Percentiles rank a stretch among this genome's conserved stretches.
These are phyloP conservation scores for Pterophyllum scalare DNA, from an alignment of 2,113 vertebrate genomes.

Conservation along the genomic window DNA sequence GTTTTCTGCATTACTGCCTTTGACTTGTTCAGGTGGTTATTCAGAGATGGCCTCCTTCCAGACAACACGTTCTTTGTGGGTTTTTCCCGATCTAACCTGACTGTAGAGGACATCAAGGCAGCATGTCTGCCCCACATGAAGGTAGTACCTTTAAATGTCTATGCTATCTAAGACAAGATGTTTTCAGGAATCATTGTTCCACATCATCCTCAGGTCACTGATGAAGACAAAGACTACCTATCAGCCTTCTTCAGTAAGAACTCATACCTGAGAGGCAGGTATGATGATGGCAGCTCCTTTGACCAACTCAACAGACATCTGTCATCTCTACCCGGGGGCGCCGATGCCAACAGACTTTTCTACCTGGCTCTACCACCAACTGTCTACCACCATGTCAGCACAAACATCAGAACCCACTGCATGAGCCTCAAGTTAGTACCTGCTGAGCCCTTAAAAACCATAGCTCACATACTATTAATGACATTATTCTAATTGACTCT, in stretches of 20 bases:
- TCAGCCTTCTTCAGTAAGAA: slow-evolving; percentile 72
- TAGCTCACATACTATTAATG: not conserved
- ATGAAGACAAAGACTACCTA: slow-evolving; percentile 59
- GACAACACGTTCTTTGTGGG: slow-evolving; percentile 87
- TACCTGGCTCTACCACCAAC: slow-evolving; percentile 83
- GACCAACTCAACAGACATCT: slow-evolving; percentile 67
- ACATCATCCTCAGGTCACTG: slow-evolving; percentile 45
- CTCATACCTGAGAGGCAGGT: slow-evolving; percentile 72
- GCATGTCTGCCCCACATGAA: slow-evolving; percentile 87
- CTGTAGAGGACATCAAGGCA: slow-evolving; percentile 82
- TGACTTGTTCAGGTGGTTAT: slow-evolving; percentile 86
- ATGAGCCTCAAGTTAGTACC: slow-evolving; percentile 82
- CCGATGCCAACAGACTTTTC: slow-evolving; percentile 85
- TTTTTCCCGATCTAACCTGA: slow-evolving; percentile 87
- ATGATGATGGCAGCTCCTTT: slow-evolving; percentile 67
- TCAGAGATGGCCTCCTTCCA: slow-evolving; percentile 88
- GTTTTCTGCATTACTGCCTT: not conserved
- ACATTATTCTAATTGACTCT: slow-evolving; percentile 8
- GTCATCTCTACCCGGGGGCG: slow-evolving; percentile 66
- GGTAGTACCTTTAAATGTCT: slow-evolving; percentile 61
- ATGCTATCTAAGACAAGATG: not conserved
- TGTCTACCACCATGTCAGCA: slow-evolving; percentile 66
- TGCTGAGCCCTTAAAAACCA: not conserved
- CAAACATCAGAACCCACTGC: slow-evolving; percentile 76
- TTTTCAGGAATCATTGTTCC: not conserved